These are phyloP conservation scores for Melipona quadrifasciata DNA, from an alignment of 1,140 invertebrate species.

Conservation along the genomic window DNA sequence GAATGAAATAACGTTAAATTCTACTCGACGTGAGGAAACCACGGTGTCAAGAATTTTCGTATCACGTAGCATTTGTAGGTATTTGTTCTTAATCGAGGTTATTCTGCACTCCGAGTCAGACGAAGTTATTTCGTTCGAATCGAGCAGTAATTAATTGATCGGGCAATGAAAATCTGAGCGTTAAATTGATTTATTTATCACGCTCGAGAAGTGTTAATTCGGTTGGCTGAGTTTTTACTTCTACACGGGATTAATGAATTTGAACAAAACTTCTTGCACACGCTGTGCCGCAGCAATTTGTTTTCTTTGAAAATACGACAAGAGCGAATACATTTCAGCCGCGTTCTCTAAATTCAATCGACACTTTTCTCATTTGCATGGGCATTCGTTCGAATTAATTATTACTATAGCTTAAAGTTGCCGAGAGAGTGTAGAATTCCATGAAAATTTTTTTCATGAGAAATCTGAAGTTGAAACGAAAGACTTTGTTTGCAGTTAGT, in stretches of 20 bases:
- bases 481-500: too few species aligned
- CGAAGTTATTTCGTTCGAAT: not conserved
- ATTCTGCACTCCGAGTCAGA: not conserved
- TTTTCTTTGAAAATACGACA: not conserved
- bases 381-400: not conserved
- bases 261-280: not conserved
- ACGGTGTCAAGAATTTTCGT: not conserved
- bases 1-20: not conserved
- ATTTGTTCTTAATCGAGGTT: not conserved
- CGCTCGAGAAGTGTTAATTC: not conserved
- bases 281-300: not conserved
- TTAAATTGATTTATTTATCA: conserved; percentile 6
- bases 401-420: too few species aligned
- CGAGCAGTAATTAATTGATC: not conserved
- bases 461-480: too few species aligned
- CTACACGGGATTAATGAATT: not conserved
- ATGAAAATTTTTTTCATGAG: too few species aligned
- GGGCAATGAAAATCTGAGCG: not conserved
- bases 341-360: too few species aligned
- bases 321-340: not conserved
- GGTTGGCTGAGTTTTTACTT: not conserved
- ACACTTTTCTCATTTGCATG: not conserved
- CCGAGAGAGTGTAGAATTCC: too few species aligned
- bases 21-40: not conserved
- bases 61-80: not conserved